A percentile compares a stretch with the other conserved stretches of the same genome.
Evolutionary conservation across 2,113 vertebrate species (phyloP).

Genomic region (Ranitomeya variabilis): DNA sequence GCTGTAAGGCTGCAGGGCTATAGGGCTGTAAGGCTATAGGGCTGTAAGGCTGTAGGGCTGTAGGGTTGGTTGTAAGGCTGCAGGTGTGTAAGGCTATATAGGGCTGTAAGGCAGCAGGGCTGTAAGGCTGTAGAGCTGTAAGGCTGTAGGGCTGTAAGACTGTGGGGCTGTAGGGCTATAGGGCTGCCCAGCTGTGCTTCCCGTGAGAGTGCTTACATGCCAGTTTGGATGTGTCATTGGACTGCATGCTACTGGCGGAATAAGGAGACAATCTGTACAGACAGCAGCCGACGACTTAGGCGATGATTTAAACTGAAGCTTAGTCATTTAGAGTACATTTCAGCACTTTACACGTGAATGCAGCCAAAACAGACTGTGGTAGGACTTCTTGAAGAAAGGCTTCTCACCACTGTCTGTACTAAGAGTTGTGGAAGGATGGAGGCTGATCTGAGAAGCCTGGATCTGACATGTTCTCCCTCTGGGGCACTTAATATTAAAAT

Average conservation of each 20-base stretch:
- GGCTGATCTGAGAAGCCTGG: not conserved
- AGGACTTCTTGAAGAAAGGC: slow-evolving; percentile 18
- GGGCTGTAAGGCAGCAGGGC: too few relatives aligned
- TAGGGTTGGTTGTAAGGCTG: too few relatives aligned
- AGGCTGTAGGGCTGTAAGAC: too few relatives aligned
- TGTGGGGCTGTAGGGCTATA: too few relatives aligned
- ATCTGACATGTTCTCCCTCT: not conserved
- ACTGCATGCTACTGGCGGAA: slow-evolving; percentile 11
- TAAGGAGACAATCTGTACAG: slow-evolving; percentile 53
- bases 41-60: too few relatives aligned
- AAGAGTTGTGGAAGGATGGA: not conserved
- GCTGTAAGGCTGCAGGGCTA: too few relatives aligned
- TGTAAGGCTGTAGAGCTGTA: too few relatives aligned
- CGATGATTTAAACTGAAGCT: slow-evolving; percentile 41
- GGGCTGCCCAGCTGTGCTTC: slow-evolving; percentile 36
- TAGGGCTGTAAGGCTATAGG: too few relatives aligned
- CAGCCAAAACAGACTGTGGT: slow-evolving; percentile 17
- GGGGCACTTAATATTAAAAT: not conserved
- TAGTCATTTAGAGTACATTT: slow-evolving; percentile 52
- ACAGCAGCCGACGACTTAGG: slow-evolving; percentile 38
- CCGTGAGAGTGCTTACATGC: not conserved
- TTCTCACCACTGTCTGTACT: not conserved
- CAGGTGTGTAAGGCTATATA: too few relatives aligned
- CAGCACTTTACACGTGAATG: slow-evolving; percentile 7
- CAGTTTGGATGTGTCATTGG: slow-evolving; percentile 48